Evolutionary conservation across 2,797 vertebrate genomes (phyloP).

Genomic region (Bradypus variegatus): DNA sequence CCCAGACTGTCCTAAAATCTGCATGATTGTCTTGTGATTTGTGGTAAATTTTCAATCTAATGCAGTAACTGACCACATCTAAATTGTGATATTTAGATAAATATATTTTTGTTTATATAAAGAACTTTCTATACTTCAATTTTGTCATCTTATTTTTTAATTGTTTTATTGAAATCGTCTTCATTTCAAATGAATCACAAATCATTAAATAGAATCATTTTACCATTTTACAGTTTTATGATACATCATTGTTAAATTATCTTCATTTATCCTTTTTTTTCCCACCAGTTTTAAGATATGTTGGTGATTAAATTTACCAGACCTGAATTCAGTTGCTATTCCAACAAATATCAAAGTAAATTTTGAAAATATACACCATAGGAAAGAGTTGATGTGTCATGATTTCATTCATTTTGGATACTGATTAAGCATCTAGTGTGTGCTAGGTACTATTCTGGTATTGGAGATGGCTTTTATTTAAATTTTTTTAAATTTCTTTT

Average conservation of each 20-base stretch:
- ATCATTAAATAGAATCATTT: neutral
- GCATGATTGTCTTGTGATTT: constrained; percentile 9
- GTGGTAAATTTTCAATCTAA: constrained; percentile 4
- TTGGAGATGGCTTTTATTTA: neutral
- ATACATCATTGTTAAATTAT: neutral
- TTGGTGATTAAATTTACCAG: neutral
- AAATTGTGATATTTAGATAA: constrained; percentile 1
- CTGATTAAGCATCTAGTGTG: neutral
- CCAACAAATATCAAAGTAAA: neutral
- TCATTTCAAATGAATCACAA: constrained; percentile 11
- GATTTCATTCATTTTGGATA: neutral
- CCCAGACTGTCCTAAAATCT: neutral
- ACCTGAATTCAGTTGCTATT: neutral
- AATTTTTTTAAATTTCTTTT: too few species aligned
- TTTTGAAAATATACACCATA: neutral
- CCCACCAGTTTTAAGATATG: neutral
- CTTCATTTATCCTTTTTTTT: neutral
- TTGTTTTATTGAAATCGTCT: neutral
- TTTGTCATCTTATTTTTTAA: neutral
- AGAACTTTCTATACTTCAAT: constrained; percentile 4
- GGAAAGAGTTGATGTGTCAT: neutral
- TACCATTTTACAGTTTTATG: neutral
- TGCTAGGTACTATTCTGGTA: neutral
- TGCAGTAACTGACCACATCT: neutral
- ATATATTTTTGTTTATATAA: neutral